Evolutionary conservation across 1,140 invertebrate species (phyloP), one percentile per base, ranked within the genome.

Genomic region (Hycleus cichorii): DNA sequence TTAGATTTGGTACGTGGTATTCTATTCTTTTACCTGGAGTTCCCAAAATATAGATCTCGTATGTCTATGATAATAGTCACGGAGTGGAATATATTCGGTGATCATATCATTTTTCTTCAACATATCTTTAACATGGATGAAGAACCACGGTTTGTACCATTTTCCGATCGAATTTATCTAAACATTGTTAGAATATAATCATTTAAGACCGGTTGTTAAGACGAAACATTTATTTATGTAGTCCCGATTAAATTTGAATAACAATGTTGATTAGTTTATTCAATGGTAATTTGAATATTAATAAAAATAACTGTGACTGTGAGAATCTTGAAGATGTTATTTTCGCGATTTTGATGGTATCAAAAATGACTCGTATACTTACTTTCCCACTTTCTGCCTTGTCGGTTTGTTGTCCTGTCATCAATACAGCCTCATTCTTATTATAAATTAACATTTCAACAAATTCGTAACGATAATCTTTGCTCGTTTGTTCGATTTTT

Each of bases 71-170:
- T 90, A 92, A 71, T 92, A 93, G 66, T 92, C 83, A 57, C 86
- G 70, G 0, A 91, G 68, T 0, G 90, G 90, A 59, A 92, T 87
- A 69, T 87, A 91, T 65, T 93, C 90, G 1, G 59, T 69, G 2
- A 75, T 71, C 5, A 64, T 62, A 3, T 73, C 74, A 5, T 67
- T 69, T 10, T 69, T 75, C 12, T 65, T 76, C 43, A 80, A 63
- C 55, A 76, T 72, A 6, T 68, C 73, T 58, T 86, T 77, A 0
- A 90, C 89, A 72, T 92, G 88, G 46, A 81, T 84, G 76, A 85
- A 93, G 75, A 92, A 92, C 90, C 90, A 92, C 4, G 88, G 87
- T 59, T 91, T 88, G 71, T 88, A 84, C 83, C 87, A 93, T 25
- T 77, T 75, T 1, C 88, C 87, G 57, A 92, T 89, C 5, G 75